Percentiles rank a stretch among this genome's conserved stretches.
phyloP scores from a whole-genome alignment of 2,113 vertebrate species.

The Sorex araneus region DNA sequence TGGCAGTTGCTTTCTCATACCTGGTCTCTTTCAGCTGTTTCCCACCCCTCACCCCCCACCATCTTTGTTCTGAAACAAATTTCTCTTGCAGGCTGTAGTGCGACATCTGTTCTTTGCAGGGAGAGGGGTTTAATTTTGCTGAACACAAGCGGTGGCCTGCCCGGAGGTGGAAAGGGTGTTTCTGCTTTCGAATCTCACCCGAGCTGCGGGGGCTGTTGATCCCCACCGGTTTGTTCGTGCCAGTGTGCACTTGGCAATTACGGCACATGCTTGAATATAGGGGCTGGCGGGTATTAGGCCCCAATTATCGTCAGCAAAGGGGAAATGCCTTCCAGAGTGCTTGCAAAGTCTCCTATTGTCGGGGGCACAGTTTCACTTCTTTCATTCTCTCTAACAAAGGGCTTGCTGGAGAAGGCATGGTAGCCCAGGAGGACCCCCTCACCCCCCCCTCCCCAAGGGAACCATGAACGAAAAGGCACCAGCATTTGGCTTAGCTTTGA shows the following conservation, averaged over 20 bases:
- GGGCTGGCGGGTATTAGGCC: background rate
- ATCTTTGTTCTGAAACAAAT: slow-evolving; percentile 42
- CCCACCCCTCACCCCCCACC: background rate
- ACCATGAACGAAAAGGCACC: too few relatives aligned
- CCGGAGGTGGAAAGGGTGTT: slow-evolving; percentile 20
- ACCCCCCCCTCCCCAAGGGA: too few relatives aligned
- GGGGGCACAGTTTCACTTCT: background rate
- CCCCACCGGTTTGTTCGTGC: background rate
- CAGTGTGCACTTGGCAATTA: background rate
- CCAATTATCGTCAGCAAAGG: background rate
- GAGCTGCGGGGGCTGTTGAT: background rate
- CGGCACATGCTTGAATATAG: background rate
- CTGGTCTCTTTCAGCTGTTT: background rate
- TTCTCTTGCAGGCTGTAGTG: slow-evolving; percentile 13
- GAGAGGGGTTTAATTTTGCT: background rate
- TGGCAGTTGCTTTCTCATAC: background rate
- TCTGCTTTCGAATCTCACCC: background rate
- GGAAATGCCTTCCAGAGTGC: background rate
- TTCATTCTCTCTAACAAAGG: background rate
- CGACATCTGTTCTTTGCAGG: slow-evolving; percentile 56
- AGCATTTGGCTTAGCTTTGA: background rate
- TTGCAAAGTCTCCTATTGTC: background rate
- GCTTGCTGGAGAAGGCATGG: background rate
- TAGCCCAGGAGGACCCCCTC: background rate
- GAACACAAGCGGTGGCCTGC: background rate